Evolutionary conservation across 2,113 vertebrate genomes (phyloP), one percentile per base, ranked within the genome.

Genomic region (Brachyistius frenatus): DNA sequence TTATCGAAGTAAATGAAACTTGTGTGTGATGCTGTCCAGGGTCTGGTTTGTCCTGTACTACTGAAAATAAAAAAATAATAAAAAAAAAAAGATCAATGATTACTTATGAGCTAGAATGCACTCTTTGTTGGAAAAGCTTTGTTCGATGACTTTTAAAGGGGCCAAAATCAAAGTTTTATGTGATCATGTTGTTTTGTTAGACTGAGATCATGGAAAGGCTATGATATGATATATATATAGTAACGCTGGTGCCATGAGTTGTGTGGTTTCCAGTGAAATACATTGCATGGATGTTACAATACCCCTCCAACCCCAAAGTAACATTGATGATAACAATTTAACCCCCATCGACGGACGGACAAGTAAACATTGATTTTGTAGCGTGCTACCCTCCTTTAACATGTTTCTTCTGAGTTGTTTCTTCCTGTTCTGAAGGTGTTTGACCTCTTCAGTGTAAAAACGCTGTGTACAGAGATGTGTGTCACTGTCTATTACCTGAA

Each of bases 11-110:
- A 87, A 94, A 88, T 91, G 84, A 85, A 92, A 87, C 71, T 78
- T 83, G 79, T 93, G 86, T 94, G 93, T 92, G 87, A 90, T 86
- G 86, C 81, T 92, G 91, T 91, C 83, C 87, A 78, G 86, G 89
- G 81, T 93, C 86, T 91, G 90, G 86, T 93, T 90, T 92, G 92
- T 94, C 90, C 86, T 92, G 86, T 94, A 88, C 73, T 88, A 79
- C 79, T 88, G 54, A 87, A 82, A 79, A 85, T 62, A 73, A 55
- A 62, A 69, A 66, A 72, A 11, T 73, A 78, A 74, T 54, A 68
- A 66, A 64, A 74, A 10, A 73, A 80, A 16, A 66, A 73, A 52
- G 67, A 86, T 66, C 13, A 70, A 52, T 63, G 16, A 76, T 83
- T 76, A 90, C 86, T 88, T 84, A 87, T 84, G 55, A 86, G 72